phyloP scores from a whole-genome alignment of 2,113 vertebrate species.

The Garra rufa region DNA sequence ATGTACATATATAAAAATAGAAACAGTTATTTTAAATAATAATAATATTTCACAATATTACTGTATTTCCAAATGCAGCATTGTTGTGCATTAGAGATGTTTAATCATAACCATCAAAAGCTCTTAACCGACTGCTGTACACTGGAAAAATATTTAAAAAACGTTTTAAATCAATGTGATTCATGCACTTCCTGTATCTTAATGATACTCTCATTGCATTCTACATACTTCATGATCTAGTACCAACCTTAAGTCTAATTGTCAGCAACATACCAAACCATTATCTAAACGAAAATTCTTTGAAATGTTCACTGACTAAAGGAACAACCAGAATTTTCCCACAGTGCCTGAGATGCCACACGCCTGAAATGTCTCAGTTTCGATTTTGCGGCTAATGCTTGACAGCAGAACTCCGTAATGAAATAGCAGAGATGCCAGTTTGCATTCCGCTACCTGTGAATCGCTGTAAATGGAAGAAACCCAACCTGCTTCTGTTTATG shows the following conservation, averaged over 20 bases:
- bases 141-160: neutral
- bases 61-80: neutral
- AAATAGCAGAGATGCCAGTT: constrained; percentile 14
- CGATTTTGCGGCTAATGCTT: neutral
- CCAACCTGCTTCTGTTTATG: constrained; percentile 24
- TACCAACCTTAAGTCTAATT: neutral
- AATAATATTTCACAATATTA: neutral
- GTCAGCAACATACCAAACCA: constrained; percentile 5
- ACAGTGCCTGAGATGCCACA: neutral
- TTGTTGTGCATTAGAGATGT: neutral
- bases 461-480: constrained; percentile 21
- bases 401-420: neutral
- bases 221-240: neutral
- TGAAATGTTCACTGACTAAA: neutral
- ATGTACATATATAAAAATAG: too few species aligned
- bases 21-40: neutral
- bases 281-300: neutral
- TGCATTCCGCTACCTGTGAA: constrained; percentile 28
- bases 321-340: neutral
- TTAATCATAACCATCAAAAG: neutral
- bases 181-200: neutral
- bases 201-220: neutral
- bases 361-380: constrained; percentile 17
- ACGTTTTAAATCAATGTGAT: too few species aligned
- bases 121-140: neutral